Base-by-base conservation (phyloP, 1,140 invertebrate species). In the Drosophila ogumai region DNA sequence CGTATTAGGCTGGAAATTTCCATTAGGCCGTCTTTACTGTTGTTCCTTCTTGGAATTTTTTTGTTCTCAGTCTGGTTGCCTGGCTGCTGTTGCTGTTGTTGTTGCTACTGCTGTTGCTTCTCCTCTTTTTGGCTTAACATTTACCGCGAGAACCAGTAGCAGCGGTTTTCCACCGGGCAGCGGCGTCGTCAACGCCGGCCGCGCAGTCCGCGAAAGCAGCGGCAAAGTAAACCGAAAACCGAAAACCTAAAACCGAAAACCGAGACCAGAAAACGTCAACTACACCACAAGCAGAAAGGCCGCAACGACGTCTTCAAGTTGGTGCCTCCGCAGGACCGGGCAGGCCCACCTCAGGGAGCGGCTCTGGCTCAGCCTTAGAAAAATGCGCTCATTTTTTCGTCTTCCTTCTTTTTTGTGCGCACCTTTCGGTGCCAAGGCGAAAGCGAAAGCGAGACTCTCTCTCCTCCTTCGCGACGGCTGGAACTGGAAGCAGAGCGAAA, bases 81-180 rank as follows among this genome's bases (percentile, higher is more conserved):
- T 34, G 47, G 25, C 17, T 28, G 57, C 25, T 59, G 13, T 49
- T 61, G 64, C 57, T 82, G 60, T 56, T 71, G 34, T 59, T 64
- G 68, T 36, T 47, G 59, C 19, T 57, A 9, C 25, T 59, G 60
- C 60, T 82, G 57, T 46, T 49, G 61, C 87, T 72, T 91, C 81
- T 88, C 67, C 79, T 68, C 54, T 31, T 71, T 74, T 86, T 91
- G 87, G 91, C 91, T 92, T 92, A 88, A 86, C 87, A 88, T 80
- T 92, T 86, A 92, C 91, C 91, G 84, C 91, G 91, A 88, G 90
- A 92, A 92, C 91, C 91, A 92, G 91, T 91, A 91, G 91, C 91
- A 92, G 91, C 81, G 91, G 91, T 92, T 92, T 91, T 77, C 85
- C 36, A 75, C 79, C 43, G 71, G 64, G 65, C 65, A 41, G 65